phyloP scores from a whole-genome alignment of 2,797 vertebrate species.

The Sitta carolinensis region DNA sequence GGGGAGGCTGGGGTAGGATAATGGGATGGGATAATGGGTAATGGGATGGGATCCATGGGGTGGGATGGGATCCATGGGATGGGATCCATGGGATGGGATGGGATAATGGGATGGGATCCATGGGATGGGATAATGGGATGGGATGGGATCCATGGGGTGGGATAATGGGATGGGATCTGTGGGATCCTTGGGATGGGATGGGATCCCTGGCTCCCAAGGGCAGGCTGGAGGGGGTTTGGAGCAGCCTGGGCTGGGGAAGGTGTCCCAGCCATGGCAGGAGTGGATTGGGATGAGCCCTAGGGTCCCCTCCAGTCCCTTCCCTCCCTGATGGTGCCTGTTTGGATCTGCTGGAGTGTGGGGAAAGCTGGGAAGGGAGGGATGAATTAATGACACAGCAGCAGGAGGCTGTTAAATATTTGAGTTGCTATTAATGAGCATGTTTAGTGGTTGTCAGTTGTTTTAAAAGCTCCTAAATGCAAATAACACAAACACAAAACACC shows the following conservation, averaged over 20 bases:
- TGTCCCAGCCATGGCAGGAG: background rate
- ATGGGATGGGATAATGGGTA: too few species aligned
- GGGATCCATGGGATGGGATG: too few species aligned
- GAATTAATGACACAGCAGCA: background rate
- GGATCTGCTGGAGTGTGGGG: background rate
- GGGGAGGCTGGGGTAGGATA: background rate
- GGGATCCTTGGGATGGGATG: background rate
- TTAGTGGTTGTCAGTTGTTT: background rate
- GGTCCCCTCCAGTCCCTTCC: background rate
- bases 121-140: too few species aligned
- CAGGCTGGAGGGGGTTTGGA: background rate
- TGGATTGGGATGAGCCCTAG: background rate
- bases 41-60: too few species aligned
- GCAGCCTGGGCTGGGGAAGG: rapidly evolving
- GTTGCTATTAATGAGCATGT: background rate
- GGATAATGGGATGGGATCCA: too few species aligned
- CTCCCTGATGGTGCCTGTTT: rapidly evolving
- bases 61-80: too few species aligned
- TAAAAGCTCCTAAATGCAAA: background rate
- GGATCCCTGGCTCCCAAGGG: background rate
- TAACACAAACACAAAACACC: background rate
- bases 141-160: too few species aligned
- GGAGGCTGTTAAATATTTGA: background rate
- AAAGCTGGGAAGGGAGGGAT: background rate
- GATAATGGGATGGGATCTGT: too few species aligned